Conservation (phyloP, 2,888 invertebrate genomes). For the Anthrax anthrax region DNA sequence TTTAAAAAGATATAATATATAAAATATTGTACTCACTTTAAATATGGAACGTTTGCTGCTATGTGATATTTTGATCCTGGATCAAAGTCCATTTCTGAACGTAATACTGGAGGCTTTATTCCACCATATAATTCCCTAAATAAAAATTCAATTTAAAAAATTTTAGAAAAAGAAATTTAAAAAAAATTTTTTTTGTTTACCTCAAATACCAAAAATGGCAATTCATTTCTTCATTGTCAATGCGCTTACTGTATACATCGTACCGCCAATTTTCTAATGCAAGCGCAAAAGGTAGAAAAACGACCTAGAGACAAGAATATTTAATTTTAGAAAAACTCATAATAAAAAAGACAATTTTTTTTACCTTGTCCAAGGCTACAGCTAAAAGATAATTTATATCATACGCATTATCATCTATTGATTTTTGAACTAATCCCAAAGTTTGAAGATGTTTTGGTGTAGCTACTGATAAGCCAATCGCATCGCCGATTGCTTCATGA, state of each 20-base stretch:
- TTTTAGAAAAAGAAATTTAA: background rate
- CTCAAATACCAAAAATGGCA: constrained; percentile 79
- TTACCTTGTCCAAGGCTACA: constrained; percentile 70
- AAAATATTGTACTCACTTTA: constrained; percentile 63
- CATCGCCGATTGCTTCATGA: constrained; percentile 86
- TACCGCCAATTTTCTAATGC: constrained; percentile 78
- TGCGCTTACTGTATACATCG: constrained; percentile 64
- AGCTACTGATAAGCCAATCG: constrained; percentile 68
- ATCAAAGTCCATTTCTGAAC: constrained; percentile 82
- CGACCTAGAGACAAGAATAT: constrained; percentile 20
- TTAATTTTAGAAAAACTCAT: background rate
- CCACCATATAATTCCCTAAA: constrained; percentile 68
- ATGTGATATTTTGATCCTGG: constrained; percentile 88
- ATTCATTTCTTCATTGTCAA: constrained; percentile 64
- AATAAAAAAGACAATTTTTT: background rate
- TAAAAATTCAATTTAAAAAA: background rate
- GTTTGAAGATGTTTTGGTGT: constrained; percentile 76
- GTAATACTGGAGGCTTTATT: constrained; percentile 68
- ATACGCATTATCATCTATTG: constrained; percentile 64
- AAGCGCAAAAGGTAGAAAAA: constrained; percentile 67
- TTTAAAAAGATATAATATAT: too few species aligned
- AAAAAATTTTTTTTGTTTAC: constrained; percentile 29
- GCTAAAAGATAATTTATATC: constrained; percentile 76
- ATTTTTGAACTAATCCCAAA: constrained; percentile 65
- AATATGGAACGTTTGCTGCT: constrained; percentile 78